Base-by-base conservation (phyloP, 2,797 vertebrate genomes). In the Cirrhinus mrigala region DNA sequence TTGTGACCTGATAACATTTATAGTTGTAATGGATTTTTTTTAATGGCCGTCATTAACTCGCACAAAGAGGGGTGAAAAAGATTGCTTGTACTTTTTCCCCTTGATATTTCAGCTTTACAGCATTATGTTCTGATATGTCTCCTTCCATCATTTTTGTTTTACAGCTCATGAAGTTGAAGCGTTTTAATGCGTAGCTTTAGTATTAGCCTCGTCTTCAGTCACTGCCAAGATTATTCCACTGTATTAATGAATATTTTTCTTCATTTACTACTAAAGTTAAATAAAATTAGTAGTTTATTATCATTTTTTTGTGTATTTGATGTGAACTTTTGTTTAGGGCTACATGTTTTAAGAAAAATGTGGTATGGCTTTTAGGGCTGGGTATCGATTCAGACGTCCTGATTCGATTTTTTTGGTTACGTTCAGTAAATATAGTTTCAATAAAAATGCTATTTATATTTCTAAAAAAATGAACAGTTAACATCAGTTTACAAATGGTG, bases 1-100 rank as follows among this genome's bases (percentile, higher is more conserved):
- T 90, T 54, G 92, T 94, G 94, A 95, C 95, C 95, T 92, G 94
- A 96, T 96, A 96, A 95, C 95, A 95, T 96, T 96, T 96, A 95
- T 95, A 94, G 95, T 95, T 94, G 94, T 95, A 96, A 96, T 96
- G 95, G 95, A 94, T 95, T 96, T 96, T 96, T 93, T 96, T 96
- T 95, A 96, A 92, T 96, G 93, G 93, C 92, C 2, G 89, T 95
- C 95, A 96, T 96, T 96, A 96, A 96, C 93, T 94, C 80, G 92
- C 90, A 94, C 92, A 92, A 92, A 92, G 91, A 91, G 91, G 89
- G 89, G 91, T 46, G 73, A 93, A 91, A 88, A 84, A 94, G 93
- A 95, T 95, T 92, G 92, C 93, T 93, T 93, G 92, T 92, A 89
- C 93, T 81, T 93, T 93, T 88, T 93, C 93, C 84, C 92, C 91